Conservation (phyloP, 2,113 vertebrate species). For the Tachycineta bicolor region DNA sequence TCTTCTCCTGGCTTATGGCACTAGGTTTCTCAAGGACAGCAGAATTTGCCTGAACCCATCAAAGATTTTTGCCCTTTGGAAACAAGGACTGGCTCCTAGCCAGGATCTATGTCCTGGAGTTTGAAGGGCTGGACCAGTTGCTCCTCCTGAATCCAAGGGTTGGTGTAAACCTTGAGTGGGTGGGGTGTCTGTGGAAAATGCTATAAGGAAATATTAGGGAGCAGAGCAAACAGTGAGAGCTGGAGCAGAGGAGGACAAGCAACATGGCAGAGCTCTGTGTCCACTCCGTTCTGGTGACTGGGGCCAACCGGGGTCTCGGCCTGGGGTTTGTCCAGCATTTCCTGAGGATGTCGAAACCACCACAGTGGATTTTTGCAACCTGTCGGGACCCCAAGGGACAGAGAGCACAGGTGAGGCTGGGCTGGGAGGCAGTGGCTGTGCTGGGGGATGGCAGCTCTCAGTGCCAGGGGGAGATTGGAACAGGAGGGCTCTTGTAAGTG, state of each 20-base stretch:
- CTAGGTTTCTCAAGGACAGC: background rate
- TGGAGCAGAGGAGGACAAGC: background rate
- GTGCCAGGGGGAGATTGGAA: background rate
- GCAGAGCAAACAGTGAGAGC: background rate
- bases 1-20: background rate
- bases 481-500: background rate
- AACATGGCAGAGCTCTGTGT: background rate
- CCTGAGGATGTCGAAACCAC: background rate
- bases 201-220: background rate
- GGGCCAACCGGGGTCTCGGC: constrained; percentile 49
- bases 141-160: background rate
- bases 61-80: background rate
- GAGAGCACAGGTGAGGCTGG: constrained; percentile 4
- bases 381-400: no score
- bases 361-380: constrained; percentile 29
- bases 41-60: background rate
- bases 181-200: background rate
- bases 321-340: constrained; percentile 35
- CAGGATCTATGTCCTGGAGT: background rate
- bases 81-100: rapidly evolving
- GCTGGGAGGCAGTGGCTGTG: background rate
- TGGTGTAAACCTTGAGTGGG: background rate
- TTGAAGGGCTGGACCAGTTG: rapidly evolving
- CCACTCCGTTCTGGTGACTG: constrained; percentile 19
- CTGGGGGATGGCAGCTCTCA: rapidly evolving